A percentile compares a stretch with the other conserved stretches of the same genome.
Evolutionary conservation across 2,797 vertebrate species (phyloP).

Genomic region (Fratercula arctica): DNA sequence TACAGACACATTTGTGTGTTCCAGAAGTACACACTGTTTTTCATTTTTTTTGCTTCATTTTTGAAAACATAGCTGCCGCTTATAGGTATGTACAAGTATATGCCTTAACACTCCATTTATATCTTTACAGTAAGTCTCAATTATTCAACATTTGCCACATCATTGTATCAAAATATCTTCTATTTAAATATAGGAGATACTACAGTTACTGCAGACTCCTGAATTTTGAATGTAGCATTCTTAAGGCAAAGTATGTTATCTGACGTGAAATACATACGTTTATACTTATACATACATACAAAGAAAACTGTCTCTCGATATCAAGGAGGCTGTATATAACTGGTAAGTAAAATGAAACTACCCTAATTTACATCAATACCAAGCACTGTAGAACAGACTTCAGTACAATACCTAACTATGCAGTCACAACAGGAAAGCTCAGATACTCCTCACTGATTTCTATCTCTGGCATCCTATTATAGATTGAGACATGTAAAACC

Average conservation of each 20-base stretch:
- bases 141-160: not conserved
- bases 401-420: not conserved
- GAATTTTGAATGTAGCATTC: not conserved
- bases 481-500: not conserved
- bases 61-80: not conserved
- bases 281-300: not conserved
- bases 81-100: not conserved
- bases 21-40: not conserved
- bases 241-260: not conserved
- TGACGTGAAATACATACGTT: not conserved
- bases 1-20: not conserved
- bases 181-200: not conserved
- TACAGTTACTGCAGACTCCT: not conserved
- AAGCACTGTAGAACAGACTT: not conserved
- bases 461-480: not conserved
- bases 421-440: not conserved
- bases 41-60: not conserved
- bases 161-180: not conserved
- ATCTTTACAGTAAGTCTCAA: not conserved
- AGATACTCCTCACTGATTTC: not conserved
- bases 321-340: not conserved
- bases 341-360: not conserved
- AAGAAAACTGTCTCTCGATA: not conserved
- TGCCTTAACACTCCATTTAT: not conserved
- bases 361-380: not conserved